Percentiles rank a stretch among this genome's conserved stretches.
phyloP scores from a whole-genome alignment of 2,888 invertebrate genomes.

The Scaptomyza flava region DNA sequence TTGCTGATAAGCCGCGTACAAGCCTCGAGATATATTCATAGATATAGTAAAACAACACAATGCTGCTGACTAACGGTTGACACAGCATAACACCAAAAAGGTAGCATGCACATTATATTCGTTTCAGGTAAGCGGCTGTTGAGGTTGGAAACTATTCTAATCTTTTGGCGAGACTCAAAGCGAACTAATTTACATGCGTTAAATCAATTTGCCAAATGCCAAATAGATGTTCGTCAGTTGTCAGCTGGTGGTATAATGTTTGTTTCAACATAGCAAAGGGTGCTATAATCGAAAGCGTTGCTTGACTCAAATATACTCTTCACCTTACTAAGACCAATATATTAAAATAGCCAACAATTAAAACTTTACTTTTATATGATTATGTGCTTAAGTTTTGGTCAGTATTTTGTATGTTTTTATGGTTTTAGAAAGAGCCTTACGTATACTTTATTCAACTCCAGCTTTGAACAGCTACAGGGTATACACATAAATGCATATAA shows the following conservation, averaged over 20 bases:
- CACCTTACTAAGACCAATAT: too few relatives aligned
- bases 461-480: background rate
- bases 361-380: too few relatives aligned
- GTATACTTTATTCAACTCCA: background rate
- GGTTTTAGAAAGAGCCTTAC: too few relatives aligned
- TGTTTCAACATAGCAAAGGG: constrained; percentile 2
- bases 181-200: constrained; percentile 31
- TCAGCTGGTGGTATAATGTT: constrained; percentile 37
- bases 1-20: constrained; percentile 45
- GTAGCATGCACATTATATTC: background rate
- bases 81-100: background rate
- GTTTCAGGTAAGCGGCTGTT: background rate
- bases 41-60: constrained; percentile 4
- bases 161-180: constrained; percentile 9
- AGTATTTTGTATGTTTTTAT: too few relatives aligned
- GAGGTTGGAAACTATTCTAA: background rate
- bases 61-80: constrained; percentile 15
- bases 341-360: too few relatives aligned
- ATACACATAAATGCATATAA: constrained; percentile 13
- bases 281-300: background rate
- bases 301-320: background rate
- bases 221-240: constrained; percentile 41
- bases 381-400: too few relatives aligned
- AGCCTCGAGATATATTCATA: constrained; percentile 5
- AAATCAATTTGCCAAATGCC: constrained; percentile 58